Evolutionary conservation across 2,797 vertebrate genomes (phyloP).

Genomic region (Pantherophis alleghaniensis): DNA sequence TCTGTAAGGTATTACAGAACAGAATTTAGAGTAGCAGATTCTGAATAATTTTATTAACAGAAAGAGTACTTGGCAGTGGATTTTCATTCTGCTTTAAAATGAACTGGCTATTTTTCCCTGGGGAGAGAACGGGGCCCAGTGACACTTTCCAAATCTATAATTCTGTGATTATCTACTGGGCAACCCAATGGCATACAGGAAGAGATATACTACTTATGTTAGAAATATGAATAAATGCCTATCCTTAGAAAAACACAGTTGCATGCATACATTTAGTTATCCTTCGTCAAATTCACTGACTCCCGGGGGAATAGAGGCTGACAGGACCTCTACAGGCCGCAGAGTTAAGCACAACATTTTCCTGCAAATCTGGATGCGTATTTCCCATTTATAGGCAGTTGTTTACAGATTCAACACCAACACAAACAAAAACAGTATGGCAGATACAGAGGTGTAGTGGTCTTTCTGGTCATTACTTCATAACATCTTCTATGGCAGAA

Average conservation of each 20-base stretch:
- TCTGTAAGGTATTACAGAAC: slow-evolving; percentile 48
- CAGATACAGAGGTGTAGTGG: background rate
- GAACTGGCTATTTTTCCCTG: background rate
- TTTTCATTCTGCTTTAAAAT: slow-evolving; percentile 1
- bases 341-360: background rate
- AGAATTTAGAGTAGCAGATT: slow-evolving; percentile 44
- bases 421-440: background rate
- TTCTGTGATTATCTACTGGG: background rate
- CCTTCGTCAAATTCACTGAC: background rate
- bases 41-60: slow-evolving; percentile 48
- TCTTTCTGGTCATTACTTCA: background rate
- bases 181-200: background rate
- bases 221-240: background rate
- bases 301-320: background rate
- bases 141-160: background rate
- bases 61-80: background rate
- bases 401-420: background rate
- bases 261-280: background rate
- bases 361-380: background rate
- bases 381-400: background rate
- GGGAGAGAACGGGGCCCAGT: background rate
- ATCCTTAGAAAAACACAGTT: slow-evolving; percentile 7
- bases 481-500: background rate
- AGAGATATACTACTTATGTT: background rate
- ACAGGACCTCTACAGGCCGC: background rate